phyloP scores from a whole-genome alignment of 2,113 vertebrate species.

The Clarias magur region DNA sequence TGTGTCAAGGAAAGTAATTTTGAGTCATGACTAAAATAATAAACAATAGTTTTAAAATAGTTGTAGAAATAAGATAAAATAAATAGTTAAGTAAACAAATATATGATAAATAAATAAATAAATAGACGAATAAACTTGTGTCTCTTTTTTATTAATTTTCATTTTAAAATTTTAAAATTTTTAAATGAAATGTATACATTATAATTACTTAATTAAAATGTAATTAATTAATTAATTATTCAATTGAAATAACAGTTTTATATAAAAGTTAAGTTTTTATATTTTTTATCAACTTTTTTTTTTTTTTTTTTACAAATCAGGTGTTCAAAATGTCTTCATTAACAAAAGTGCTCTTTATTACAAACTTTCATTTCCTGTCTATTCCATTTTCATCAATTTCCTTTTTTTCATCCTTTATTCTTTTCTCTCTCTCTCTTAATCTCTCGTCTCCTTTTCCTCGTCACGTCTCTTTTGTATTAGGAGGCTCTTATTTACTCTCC shows the following conservation, averaged over 20 bases:
- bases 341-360: background rate
- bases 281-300: no score
- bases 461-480: background rate
- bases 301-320: background rate
- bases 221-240: no score
- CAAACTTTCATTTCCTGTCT: background rate
- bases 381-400: background rate
- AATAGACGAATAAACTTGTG: background rate
- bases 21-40: background rate
- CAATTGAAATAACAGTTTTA: no score
- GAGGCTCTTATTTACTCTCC: constrained; percentile 34
- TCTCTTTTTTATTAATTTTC: background rate
- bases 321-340: background rate
- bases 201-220: no score
- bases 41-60: background rate
- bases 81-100: background rate
- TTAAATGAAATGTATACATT: no score
- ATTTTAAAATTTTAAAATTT: background rate
- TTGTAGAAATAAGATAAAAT: background rate
- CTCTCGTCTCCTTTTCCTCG: background rate
- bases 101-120: background rate
- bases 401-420: background rate
- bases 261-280: no score
- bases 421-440: background rate
- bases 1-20: background rate